Base-by-base conservation (phyloP, 2,888 invertebrate species). In the Cremastobaeus sp. region DNA sequence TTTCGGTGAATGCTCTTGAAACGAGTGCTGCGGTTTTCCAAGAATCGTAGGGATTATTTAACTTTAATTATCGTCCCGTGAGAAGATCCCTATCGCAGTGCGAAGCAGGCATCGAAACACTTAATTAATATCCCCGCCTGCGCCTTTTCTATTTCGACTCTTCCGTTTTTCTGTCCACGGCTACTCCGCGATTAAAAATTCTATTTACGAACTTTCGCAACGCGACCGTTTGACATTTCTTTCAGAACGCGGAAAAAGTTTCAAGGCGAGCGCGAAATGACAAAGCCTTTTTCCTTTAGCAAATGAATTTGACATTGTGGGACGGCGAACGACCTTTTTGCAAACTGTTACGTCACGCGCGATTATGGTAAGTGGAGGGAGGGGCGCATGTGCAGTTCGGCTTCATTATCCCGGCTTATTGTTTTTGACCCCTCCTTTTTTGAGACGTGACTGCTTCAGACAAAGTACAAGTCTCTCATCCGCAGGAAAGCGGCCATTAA, bases 1-100 rank as follows among this genome's bases (percentile, higher is more conserved):
- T 69, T 69, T 69, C 74, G 72, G 69, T 76, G 68, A 54, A 57
- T 28, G 72, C 64, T 65, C 74, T 74, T 47, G 45, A 74, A 71
- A 64, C 65, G 70, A 45, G 74, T 39, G 48, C 32, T 18, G 52
- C 35, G 54, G 32, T 70, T 69, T 73, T 48, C 52, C 54, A 66
- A 68, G 73, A 74, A 57, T 35, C 43, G 47, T 60, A 39, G 41
- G 18, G 66, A 74, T 62, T 71, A 74, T 74, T 71, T 74, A 68
- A 55, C 45, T 74, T 65, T 62, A 65, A 74, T 65, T 71, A 52
- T 68, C 47, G 55, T 74, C 69, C 41, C 64, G 62, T 76, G 74
- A 74, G 73, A 76, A 76, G 71, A 74, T 76, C 32, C 4, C 55
- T 71, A 71, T 74, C 68, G 11, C 14, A 3, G 45, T 37, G 65